Percentiles rank a stretch among this genome's conserved stretches.
Conservation (phyloP, 2,888 invertebrate genomes). For the Branchellion lobata region DNA sequence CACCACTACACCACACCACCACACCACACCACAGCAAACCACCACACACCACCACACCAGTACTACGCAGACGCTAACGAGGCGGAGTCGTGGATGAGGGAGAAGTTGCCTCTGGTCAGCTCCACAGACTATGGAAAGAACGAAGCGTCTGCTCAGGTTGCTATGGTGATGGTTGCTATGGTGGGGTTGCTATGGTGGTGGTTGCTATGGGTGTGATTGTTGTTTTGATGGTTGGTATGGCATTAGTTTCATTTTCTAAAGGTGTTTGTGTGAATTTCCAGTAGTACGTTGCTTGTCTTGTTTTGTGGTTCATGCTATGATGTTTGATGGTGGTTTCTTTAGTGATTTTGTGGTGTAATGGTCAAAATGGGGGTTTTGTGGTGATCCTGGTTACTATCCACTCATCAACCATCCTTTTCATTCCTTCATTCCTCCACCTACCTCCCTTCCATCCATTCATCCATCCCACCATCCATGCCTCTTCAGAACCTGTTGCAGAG, state of each 20-base stretch:
- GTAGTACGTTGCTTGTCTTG: neutral
- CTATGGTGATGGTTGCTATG: neutral
- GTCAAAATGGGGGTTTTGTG: too few relatives aligned
- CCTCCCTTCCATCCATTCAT: too few relatives aligned
- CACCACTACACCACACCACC: too few relatives aligned
- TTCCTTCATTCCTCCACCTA: neutral
- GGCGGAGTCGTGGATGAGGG: constrained; percentile 94
- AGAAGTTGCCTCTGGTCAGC: constrained; percentile 85
- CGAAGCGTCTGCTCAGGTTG: constrained; percentile 81
- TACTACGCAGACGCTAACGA: constrained; percentile 97
- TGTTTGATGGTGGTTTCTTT: too few relatives aligned
- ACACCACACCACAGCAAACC: neutral
- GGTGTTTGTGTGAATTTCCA: neutral
- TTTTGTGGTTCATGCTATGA: too few relatives aligned
- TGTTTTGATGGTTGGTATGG: neutral
- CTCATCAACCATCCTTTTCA: too few relatives aligned
- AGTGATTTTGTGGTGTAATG: too few relatives aligned
- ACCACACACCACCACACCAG: constrained; percentile 59
- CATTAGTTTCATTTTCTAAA: neutral
- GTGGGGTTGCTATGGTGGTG: neutral
- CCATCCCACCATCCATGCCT: constrained; percentile 21
- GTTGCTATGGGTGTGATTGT: neutral
- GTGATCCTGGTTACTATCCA: too few relatives aligned
- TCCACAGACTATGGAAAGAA: constrained; percentile 88
- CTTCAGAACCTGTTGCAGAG: constrained; percentile 73